phyloP scores from a whole-genome alignment of 1,140 invertebrate genomes.

The Papilio glaucus region DNA sequence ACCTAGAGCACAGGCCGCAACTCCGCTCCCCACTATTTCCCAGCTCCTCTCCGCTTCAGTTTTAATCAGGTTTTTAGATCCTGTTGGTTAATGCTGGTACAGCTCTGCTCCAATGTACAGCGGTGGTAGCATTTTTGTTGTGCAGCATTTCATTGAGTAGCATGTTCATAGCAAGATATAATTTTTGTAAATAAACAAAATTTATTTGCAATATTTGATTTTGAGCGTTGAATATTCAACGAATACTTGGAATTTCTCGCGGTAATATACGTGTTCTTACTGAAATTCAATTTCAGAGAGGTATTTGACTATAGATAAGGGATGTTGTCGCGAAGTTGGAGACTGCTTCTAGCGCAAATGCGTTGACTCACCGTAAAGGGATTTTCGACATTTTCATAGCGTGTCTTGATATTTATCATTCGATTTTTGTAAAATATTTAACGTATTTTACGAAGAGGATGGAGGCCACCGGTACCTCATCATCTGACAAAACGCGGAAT shows the following conservation, averaged over 20 bases:
- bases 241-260: background rate
- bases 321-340: background rate
- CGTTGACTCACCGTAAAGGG: background rate
- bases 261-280: background rate
- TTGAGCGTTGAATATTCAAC: background rate
- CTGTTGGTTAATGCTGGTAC: too few species aligned
- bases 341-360: background rate
- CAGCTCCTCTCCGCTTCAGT: too few species aligned
- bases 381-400: conserved; percentile 4
- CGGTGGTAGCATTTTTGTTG: too few species aligned
- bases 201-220: background rate
- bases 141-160: background rate
- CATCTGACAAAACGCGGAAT: too few species aligned
- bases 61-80: too few species aligned
- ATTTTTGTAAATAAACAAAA: too few species aligned
- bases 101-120: too few species aligned
- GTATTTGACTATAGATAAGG: conserved; percentile 12
- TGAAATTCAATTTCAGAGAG: conserved; percentile 10
- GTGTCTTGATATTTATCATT: conserved; percentile 1
- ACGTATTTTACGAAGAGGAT: too few species aligned
- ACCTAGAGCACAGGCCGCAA: too few species aligned
- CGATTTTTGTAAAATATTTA: background rate
- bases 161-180: too few species aligned
- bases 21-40: too few species aligned
- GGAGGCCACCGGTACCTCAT: too few species aligned